Evolutionary conservation across 2,888 invertebrate genomes (phyloP), one percentile per base, ranked within the genome.

Genomic region (Tenthredo notha): DNA sequence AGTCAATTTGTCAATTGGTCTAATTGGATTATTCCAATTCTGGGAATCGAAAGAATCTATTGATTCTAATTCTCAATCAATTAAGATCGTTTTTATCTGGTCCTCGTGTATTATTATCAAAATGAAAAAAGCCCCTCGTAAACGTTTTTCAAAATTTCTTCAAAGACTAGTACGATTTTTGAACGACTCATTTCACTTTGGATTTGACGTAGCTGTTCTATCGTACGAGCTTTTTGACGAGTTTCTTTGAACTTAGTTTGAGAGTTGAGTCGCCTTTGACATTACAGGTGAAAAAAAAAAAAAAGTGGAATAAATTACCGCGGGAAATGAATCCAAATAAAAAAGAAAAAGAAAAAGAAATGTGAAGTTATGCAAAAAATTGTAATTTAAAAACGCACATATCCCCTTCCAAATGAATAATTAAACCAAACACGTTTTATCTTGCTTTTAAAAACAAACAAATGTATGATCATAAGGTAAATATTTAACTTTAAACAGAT

Each of bases 191-290:
- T 67, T 83, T 33, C 43, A 21, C 9, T 83, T 83, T 47, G 83
- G 83, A 25, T 47, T 83, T 9, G 83, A 83, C 12, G 70, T 83
- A 25, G 65, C 70, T 0, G 47, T 70, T 9, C 15, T 83, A 29
- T 83, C 83, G 33, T 83, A 47, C 67, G 83, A 83, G 7, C 83
- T 83, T 15, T 65, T 50, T n/a, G 70, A 65, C 67, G 83, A 65
- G 70, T 83, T 83, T 15, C 83, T 65, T 12, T 83, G 67, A 83
- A 10, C 61, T 37, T 18, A 6, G 15, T 18, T 37, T 18, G 0
- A 15, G 18, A 33, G 21, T 74, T 77, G 25, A 77, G 29, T 33
- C 21, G 72, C 10, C 18, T 50, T 12, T 54, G 25, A 54, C 21
- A 33, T 1, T 33, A 15, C 9, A n/a, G 54, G 7, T 50, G 7